Evolutionary conservation across 2,113 vertebrate genomes (phyloP), one percentile per base, ranked within the genome.

Genomic region (Colinus virginianus): DNA sequence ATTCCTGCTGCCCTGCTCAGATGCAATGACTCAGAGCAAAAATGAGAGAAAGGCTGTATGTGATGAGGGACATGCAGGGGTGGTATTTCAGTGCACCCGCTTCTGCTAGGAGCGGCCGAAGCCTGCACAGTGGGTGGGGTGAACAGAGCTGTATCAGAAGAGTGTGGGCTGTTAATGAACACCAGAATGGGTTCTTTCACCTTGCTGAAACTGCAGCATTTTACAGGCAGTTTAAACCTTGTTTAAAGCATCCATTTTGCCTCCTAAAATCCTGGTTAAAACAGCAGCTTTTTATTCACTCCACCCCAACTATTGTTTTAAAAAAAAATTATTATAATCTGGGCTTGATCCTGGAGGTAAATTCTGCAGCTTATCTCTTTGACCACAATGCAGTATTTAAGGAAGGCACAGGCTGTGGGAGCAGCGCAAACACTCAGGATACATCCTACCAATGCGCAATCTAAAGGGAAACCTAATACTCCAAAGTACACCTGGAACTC

Each of bases 391-490:
- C 2, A 16, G 10, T 40, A 56, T 12, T 53, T 32, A 46, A 56
- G 34, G 6, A 66, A n/a, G 36, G 68, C 32, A n/a, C 12, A 13
- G 8, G 58, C 30, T 55, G 61, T 3, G 19, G 19, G 7, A 19
- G 36, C 22, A 76, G 55, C 25, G 17, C 25, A 40, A 36, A 17
- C 30, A 36, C 32, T 80, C 75, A 13, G 61, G 46, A 61, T 10
- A 6, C 4, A 32, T 1, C 1, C 1, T 38, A 59, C 21, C 45
- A 21, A 61, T 26, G 5, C 1, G 4, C 30, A 48, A 74, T 18
- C 34, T 26, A 36, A 28, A 4, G 18, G 25, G 62, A n/a, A 63
- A 78, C 13, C 23, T 76, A 18, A 26, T 13, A 7, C 19, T 7
- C 20, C 25, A 13, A 17, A 56, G 48, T 7, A 0, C 18, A 38